Base-by-base conservation (phyloP, 2,797 vertebrate species). In the Chrysolophus pictus region DNA sequence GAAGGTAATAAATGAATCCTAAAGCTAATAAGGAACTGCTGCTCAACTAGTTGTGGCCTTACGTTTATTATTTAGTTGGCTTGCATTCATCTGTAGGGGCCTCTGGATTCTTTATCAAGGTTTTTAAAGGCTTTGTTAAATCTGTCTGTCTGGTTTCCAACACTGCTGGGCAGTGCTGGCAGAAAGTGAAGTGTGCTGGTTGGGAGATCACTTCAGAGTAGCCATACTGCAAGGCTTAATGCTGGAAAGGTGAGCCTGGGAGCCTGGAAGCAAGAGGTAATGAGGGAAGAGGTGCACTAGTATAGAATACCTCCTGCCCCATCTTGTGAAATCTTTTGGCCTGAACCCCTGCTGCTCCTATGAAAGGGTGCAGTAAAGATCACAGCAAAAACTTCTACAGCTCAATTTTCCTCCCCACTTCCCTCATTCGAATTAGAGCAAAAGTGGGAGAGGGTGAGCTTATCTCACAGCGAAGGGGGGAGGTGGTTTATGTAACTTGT, bases 1-100 rank as follows among this genome's bases (percentile, higher is more conserved):
- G 95, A 98, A 99, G 99, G 99, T 99, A 90, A 94, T 92, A 47
- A 93, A 14, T 17, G 65, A 72, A 56, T 53, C n/a, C 6, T 28
- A 42, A 62, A 84, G 39, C 18, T 91, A 37, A 4, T 71, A 44
- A 63, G 67, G 64, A 80, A 18, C 7, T 56, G 37, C 44, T 92
- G 12, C 69, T 75, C 83, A 86, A 24, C 39, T 80, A 26, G 2
- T 22, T 39, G 60, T 79, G 37, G 19, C 51, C 31, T 76, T 73
- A n/a, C 3, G 2, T 88, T 87, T 75, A 33, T 87, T 75, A 44
- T 82, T 81, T 82, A 74, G n/a, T 60, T 92, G 53, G 23, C 15
- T 72, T 56, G 73, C 9, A 63, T 78, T 68, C 4, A 55, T 49
- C 41, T 73, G 0, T 59, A 4, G 51, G 73, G 49, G 29, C n/a